Conservation (phyloP, 2,113 vertebrate genomes). For the Tupaia chinensis region DNA sequence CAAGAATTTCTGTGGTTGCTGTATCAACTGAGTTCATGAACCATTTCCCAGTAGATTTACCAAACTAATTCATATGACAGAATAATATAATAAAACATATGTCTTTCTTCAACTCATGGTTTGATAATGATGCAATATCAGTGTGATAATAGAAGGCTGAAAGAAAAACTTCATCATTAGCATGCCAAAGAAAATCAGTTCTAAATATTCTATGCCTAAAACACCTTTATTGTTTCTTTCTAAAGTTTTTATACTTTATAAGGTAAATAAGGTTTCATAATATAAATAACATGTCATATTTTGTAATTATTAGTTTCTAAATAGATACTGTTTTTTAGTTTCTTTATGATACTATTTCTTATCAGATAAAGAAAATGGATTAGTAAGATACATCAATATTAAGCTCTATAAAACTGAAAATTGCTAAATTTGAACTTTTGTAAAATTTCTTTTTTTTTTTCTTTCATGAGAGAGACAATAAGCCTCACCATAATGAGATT, state of each 20-base stretch:
- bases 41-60: not conserved
- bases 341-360: not conserved
- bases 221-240: not conserved
- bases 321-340: not conserved
- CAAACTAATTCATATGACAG: constrained; percentile 56
- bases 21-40: constrained; percentile 50
- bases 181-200: not conserved
- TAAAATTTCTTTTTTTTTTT: too few relatives aligned
- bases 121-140: not conserved
- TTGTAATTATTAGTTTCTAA: not conserved
- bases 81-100: not conserved
- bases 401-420: constrained; percentile 56
- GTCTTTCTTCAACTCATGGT: constrained; percentile 17
- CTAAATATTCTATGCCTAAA: not conserved
- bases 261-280: not conserved
- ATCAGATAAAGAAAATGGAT: constrained; percentile 19
- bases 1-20: not conserved
- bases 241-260: not conserved
- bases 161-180: not conserved
- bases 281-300: not conserved
- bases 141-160: not conserved
- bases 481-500: too few relatives aligned
- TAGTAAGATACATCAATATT: constrained; percentile 49
- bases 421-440: constrained; percentile 50
- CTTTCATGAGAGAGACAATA: too few relatives aligned